Base-by-base conservation (phyloP, 2,797 vertebrate genomes). In the Phyllotis vaccarum region DNA sequence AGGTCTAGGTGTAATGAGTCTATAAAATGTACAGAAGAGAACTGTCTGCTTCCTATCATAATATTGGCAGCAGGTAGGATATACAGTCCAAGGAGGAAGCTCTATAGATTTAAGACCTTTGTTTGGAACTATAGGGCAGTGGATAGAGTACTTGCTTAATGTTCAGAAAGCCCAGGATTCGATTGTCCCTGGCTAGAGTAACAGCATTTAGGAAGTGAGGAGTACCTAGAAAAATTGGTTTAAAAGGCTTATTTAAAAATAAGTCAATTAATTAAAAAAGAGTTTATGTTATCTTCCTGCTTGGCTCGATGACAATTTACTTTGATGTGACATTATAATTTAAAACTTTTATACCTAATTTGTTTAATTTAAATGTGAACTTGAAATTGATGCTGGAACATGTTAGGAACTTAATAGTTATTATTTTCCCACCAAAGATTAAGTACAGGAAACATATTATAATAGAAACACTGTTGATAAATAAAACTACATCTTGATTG, bases 21-120 rank as follows among this genome's bases (percentile, higher is more conserved):
- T 21, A 60, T 40, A 6, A n/a, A 29, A 80, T n/a, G 5, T 14
- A 58, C 4, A 29, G 5, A 52, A 7, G 13, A 49, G 24, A 17
- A 1, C 0, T 64, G 14, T 13, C 6, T 40, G 2, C 6, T 5
- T 31, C 14, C 24, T 14, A 2, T 13, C 14, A n/a, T 2, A 37
- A 16, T 5, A 16, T 24, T 1, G 1, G 0, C 24, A 54, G 17
- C 8, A 17, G 40, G 27, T 66, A 8, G 29, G 7, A n/a, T 17
- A 24, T 19, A 29, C 3, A 72, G 12, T 46, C 5, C 54, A 40
- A 22, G 43, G 17, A 92, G 34, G 31, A 37, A 22, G 10, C 31
- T 62, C 24, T 82, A 29, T 1, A 64, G 12, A 6, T 49, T 31
- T 52, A 52, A 34, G n/a, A 52, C 22, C 34, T 37, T 52, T 34